phyloP scores from a whole-genome alignment of 2,888 invertebrate species.

The Bembecia ichneumoniformis region DNA sequence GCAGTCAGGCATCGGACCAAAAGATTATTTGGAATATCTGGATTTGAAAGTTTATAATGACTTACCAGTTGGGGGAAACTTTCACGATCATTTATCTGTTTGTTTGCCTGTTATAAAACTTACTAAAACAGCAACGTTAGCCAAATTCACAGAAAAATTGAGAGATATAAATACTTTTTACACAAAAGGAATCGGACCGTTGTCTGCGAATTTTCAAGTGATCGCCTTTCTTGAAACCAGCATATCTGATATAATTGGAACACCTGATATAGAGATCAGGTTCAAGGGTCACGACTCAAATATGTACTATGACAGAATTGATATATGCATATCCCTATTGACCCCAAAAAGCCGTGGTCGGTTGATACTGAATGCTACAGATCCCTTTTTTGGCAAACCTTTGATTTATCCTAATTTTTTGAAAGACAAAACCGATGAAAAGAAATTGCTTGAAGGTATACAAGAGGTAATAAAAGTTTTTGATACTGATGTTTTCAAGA shows the following conservation, averaged over 20 bases:
- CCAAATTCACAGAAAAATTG: constrained; percentile 49
- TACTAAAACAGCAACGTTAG: constrained; percentile 42
- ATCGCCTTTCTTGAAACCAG: constrained; percentile 51
- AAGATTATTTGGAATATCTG: constrained; percentile 58
- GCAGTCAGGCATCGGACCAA: constrained; percentile 62
- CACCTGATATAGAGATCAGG: constrained; percentile 58
- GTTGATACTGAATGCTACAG: constrained; percentile 48
- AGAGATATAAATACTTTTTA: constrained; percentile 59
- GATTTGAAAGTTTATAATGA: constrained; percentile 40
- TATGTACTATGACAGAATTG: constrained; percentile 61
- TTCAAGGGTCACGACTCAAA: constrained; percentile 61
- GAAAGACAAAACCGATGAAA: constrained; percentile 45
- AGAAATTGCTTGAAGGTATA: constrained; percentile 54
- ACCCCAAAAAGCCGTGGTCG: constrained; percentile 61
- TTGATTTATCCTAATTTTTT: constrained; percentile 60
- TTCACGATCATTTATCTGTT: constrained; percentile 61
- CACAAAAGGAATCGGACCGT: constrained; percentile 48
- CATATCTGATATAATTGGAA: constrained; percentile 48
- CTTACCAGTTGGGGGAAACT: constrained; percentile 57
- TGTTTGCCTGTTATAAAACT: constrained; percentile 57
- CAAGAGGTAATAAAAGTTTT: constrained; percentile 53
- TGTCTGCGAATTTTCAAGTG: constrained; percentile 62
- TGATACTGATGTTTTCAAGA: constrained; percentile 58
- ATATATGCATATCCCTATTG: constrained; percentile 52
- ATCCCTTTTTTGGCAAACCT: constrained; percentile 50